Conservation (phyloP, 2,888 invertebrate species). For the Cephus nigrinus region DNA sequence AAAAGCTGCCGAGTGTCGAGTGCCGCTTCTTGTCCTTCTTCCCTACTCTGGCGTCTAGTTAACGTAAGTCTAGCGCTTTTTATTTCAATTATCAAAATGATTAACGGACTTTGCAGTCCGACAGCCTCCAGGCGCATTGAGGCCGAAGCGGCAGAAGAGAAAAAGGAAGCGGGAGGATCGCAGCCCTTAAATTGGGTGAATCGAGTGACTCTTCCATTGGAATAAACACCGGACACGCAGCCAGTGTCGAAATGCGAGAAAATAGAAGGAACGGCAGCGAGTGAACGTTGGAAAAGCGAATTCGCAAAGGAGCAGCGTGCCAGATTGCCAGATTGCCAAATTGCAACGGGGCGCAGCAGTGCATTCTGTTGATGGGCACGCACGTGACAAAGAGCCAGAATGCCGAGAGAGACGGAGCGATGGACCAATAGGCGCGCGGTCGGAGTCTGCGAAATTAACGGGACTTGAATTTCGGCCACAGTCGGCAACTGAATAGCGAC, state of each 20-base stretch:
- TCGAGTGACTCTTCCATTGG: not conserved
- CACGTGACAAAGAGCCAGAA: slow-evolving; percentile 6
- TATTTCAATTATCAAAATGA: not conserved
- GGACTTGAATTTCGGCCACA: not conserved
- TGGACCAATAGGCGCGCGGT: not conserved
- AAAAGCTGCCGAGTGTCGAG: slow-evolving; percentile 51
- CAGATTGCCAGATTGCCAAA: not conserved
- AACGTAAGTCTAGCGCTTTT: not conserved
- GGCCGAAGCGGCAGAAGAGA: too few species aligned
- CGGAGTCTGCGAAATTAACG: not conserved
- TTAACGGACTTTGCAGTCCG: not conserved
- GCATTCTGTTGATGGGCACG: slow-evolving; percentile 24
- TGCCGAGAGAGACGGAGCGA: not conserved
- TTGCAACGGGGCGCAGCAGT: not conserved
- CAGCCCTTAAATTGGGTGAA: not conserved
- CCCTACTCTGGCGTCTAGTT: not conserved
- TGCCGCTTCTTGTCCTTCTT: slow-evolving; percentile 39
- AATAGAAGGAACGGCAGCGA: not conserved
- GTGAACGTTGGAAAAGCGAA: not conserved
- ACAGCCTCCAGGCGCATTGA: too few species aligned
- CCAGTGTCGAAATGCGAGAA: not conserved
- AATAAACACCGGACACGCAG: not conserved
- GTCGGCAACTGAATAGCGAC: not conserved
- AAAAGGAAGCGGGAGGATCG: not conserved
- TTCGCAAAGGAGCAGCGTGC: not conserved